These are phyloP conservation scores for Pelmatolapia mariae DNA, from an alignment of 2,113 vertebrate genomes.

Conservation along the genomic window DNA sequence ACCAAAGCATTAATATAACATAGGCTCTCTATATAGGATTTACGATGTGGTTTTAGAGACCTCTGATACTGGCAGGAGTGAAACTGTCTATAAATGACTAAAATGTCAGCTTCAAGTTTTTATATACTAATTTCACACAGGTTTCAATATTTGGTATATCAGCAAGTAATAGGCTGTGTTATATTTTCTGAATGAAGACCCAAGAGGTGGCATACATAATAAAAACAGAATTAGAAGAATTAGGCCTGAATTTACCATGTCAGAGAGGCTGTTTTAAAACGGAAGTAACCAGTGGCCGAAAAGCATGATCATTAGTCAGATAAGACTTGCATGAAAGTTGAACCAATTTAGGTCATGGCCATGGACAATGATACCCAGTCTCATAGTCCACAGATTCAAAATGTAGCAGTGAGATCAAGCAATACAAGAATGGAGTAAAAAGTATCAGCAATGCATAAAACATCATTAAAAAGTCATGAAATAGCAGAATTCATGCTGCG, in stretches of 20 bases:
- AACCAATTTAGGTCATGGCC: not conserved
- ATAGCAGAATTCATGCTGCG: not conserved
- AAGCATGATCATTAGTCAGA: not conserved
- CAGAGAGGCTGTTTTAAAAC: not conserved
- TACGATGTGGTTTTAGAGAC: not conserved
- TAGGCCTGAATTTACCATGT: not conserved
- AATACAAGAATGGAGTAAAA: not conserved
- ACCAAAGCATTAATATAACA: not conserved
- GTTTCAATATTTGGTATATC: not conserved
- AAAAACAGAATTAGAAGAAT: not conserved
- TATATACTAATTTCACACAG: not conserved
- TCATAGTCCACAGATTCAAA: not conserved
- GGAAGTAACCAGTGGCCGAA: not conserved
- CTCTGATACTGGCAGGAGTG: not conserved
- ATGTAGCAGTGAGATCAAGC: not conserved
- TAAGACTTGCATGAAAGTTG: not conserved
- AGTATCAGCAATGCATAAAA: not conserved
- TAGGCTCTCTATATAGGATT: not conserved
- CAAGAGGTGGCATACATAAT: not conserved
- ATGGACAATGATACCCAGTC: not conserved
- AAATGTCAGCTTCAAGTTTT: not conserved
- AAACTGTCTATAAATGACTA: not conserved
- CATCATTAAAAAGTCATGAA: not conserved
- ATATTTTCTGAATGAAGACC: not conserved
- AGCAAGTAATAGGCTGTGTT: not conserved